Evolutionary conservation across 2,797 vertebrate genomes (phyloP), one percentile per base, ranked within the genome.

Genomic region (Kryptopterus vitreolus): DNA sequence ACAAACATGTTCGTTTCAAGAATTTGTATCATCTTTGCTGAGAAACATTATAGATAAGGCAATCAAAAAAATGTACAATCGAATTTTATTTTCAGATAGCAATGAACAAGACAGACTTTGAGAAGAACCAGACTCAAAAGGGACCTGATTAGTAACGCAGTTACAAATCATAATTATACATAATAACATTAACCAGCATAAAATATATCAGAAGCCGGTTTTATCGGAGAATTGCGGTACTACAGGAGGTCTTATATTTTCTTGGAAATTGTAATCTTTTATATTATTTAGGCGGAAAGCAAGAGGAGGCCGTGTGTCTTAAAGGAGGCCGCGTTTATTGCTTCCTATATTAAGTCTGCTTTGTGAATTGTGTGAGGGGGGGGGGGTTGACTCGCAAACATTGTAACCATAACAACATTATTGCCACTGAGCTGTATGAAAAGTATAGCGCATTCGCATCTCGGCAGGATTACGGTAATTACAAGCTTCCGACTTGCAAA

Each of bases 341-440:
- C 53, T 55, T 55, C 22, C 52, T 55, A 55, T 22, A 55, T 55
- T 55, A 55, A n/a, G 55, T 57, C 9, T 59, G 57, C 57, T 26
- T 59, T 59, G 57, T 15, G 57, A 15, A 59, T 29, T 57, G 3
- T 57, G 38, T 43, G 38, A 10, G 38, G 8, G 2, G 10, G 10
- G 10, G 10, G 10, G 43, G 38, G 29, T 24, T 70, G 70, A 4
- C 31, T 33, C 70, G 35, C 31, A 43, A n/a, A 74, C 13, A 38
- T 12, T 24, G 53, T 74, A 58, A 74, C 55, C 33, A 43, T 74
- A 74, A 74, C 72, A 74, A 74, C 55, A 75, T 38, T 13, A 29
- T 43, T 58, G 12, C n/a, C 8, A 38, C 15, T 16, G 31, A 58
- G 53, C 58, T 58, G 53, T 58, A 43, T 43, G n/a, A 73, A 38